Conservation (phyloP, 2,113 vertebrate species). For the Gallinago undulata region DNA sequence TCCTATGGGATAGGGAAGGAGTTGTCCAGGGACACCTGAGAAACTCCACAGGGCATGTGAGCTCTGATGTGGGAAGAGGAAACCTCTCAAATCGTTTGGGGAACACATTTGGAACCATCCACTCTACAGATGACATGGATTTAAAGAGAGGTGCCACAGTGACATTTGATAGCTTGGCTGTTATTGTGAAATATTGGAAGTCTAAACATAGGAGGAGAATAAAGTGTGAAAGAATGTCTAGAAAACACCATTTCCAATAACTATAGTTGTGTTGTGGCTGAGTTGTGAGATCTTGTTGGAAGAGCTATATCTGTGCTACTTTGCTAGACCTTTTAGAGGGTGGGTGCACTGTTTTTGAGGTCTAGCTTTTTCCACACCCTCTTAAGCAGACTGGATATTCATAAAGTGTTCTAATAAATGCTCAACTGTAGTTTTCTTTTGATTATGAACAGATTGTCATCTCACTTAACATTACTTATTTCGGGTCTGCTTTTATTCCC, state of each 20-base stretch:
- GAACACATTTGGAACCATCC: neutral
- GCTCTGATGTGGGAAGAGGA: neutral
- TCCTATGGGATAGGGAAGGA: neutral
- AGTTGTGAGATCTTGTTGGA: neutral
- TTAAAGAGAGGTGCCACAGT: neutral
- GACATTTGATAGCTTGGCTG: neutral
- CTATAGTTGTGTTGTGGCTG: neutral
- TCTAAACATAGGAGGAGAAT: neutral
- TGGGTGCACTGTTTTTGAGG: neutral
- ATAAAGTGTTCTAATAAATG: neutral
- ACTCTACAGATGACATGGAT: neutral
- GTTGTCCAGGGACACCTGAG: neutral
- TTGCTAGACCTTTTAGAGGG: neutral
- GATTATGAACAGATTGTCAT: neutral
- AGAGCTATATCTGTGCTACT: neutral
- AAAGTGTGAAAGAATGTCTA: neutral
- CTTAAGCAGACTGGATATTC: neutral
- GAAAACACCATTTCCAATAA: neutral
- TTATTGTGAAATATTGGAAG: neutral
- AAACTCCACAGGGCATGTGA: neutral
- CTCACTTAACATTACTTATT: neutral
- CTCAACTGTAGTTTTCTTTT: neutral
- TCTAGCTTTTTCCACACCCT: neutral
- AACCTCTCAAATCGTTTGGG: neutral
- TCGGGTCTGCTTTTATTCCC: fast-evolving